Conservation (phyloP, 2,797 vertebrate genomes). For the Mormyrus proboscirostris region DNA sequence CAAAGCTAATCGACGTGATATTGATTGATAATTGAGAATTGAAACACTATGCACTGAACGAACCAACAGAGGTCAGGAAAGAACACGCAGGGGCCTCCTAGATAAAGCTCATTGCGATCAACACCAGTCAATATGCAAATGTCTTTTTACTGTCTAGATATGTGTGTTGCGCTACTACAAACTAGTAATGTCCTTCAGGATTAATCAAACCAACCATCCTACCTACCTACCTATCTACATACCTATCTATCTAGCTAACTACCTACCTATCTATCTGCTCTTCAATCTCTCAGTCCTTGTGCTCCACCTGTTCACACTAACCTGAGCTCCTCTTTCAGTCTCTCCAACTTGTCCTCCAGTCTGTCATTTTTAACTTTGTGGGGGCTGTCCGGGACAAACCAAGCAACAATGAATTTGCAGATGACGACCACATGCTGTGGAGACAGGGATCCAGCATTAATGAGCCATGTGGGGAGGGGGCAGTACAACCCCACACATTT, state of each 20-base stretch:
- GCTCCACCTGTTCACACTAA: slow-evolving; percentile 26
- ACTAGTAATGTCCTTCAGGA: not conserved
- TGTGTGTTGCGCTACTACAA: not conserved
- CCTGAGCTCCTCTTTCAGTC: slow-evolving; percentile 60
- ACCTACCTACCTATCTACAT: not conserved
- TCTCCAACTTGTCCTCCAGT: slow-evolving; percentile 59
- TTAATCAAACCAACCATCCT: not conserved
- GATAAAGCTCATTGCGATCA: not conserved
- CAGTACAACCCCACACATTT: not conserved
- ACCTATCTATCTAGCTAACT: not conserved
- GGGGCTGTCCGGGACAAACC: slow-evolving; percentile 81
- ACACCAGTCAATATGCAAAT: not conserved
- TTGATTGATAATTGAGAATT: not conserved
- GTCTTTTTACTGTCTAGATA: not conserved
- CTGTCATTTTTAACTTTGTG: slow-evolving; percentile 71
- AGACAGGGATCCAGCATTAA: not conserved
- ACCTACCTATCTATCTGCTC: not conserved
- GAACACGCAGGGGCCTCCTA: not conserved
- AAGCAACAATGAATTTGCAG: slow-evolving; percentile 79
- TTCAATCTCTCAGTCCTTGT: not conserved
- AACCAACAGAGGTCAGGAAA: not conserved
- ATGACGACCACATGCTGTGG: slow-evolving; percentile 82
- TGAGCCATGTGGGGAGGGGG: not conserved
- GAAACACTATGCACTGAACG: not conserved
- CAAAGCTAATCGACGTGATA: not conserved